Conservation (phyloP, 2,113 vertebrate species). For the Xenopus laevis region DNA sequence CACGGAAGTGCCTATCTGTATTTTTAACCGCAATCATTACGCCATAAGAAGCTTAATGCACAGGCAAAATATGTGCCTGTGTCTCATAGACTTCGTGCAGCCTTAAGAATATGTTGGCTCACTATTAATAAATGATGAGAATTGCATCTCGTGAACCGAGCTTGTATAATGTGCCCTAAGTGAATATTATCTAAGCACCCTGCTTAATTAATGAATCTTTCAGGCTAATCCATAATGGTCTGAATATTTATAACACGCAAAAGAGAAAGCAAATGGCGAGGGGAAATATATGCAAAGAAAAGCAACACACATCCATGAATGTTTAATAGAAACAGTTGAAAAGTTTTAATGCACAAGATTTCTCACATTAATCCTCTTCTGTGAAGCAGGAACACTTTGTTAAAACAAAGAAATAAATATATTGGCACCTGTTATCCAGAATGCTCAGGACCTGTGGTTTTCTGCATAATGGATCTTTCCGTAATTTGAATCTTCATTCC, state of each 20-base stretch:
- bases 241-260: neutral
- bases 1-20: too few relatives aligned
- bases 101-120: neutral
- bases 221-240: neutral
- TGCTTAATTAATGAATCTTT: constrained; percentile 4
- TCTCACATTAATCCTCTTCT: too few relatives aligned
- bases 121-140: neutral
- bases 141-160: neutral
- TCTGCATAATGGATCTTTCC: too few relatives aligned
- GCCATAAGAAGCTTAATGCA: too few relatives aligned
- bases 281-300: neutral
- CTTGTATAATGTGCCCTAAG: constrained; percentile 8
- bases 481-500: too few relatives aligned
- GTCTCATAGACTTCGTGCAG: neutral
- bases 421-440: too few relatives aligned
- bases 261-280: neutral
- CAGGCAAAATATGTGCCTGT: too few relatives aligned
- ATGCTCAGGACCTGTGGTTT: too few relatives aligned
- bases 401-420: too few relatives aligned
- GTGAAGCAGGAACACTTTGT: too few relatives aligned
- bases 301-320: neutral
- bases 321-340: neutral
- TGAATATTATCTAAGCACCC: neutral
- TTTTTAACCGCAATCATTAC: too few relatives aligned
- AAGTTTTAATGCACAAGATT: neutral